Evolutionary conservation across 2,797 vertebrate species (phyloP).

Genomic region (Pseudopleuronectes americanus): DNA sequence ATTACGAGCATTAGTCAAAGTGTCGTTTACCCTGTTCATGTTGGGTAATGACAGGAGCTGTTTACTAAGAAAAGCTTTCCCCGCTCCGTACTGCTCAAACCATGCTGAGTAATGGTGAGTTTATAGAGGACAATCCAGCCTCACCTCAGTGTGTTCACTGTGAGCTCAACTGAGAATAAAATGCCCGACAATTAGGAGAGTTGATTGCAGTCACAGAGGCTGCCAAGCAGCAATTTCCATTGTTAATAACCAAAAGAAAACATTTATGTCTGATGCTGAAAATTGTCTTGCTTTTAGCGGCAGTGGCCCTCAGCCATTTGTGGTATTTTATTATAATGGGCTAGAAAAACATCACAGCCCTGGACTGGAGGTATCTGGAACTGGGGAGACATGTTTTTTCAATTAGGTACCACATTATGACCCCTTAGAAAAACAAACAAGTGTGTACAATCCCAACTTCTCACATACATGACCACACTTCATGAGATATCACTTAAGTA

Average conservation of each 20-base stretch:
- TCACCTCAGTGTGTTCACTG: slow-evolving; percentile 55
- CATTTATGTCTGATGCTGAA: slow-evolving; percentile 85
- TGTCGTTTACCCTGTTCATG: slow-evolving; percentile 65
- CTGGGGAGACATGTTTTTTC: slow-evolving; percentile 68
- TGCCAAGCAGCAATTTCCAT: slow-evolving; percentile 86
- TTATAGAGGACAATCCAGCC: slow-evolving; percentile 62
- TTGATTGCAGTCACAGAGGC: slow-evolving; percentile 83
- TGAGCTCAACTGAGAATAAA: slow-evolving; percentile 77
- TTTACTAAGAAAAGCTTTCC: slow-evolving; percentile 44
- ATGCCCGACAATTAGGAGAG: slow-evolving; percentile 77
- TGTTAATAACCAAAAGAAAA: slow-evolving; percentile 90
- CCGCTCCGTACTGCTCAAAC: slow-evolving; percentile 34
- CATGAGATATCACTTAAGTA: slow-evolving; percentile 4
- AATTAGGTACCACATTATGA: slow-evolving; percentile 49
- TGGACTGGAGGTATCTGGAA: slow-evolving; percentile 79
- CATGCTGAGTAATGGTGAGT: slow-evolving; percentile 63
- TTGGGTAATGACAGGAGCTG: slow-evolving; percentile 66
- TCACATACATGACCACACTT: slow-evolving; percentile 9
- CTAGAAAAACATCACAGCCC: slow-evolving; percentile 76
- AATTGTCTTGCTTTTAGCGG: slow-evolving; percentile 71
- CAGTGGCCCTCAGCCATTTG: slow-evolving; percentile 53
- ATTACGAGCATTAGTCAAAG: slow-evolving; percentile 76
- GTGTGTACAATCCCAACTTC: slow-evolving; percentile 9
- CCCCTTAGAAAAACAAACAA: slow-evolving; percentile 41
- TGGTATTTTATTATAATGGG: slow-evolving; percentile 85